phyloP scores from a whole-genome alignment of 2,113 vertebrate species.

The Corythoichthys haematopterus region DNA sequence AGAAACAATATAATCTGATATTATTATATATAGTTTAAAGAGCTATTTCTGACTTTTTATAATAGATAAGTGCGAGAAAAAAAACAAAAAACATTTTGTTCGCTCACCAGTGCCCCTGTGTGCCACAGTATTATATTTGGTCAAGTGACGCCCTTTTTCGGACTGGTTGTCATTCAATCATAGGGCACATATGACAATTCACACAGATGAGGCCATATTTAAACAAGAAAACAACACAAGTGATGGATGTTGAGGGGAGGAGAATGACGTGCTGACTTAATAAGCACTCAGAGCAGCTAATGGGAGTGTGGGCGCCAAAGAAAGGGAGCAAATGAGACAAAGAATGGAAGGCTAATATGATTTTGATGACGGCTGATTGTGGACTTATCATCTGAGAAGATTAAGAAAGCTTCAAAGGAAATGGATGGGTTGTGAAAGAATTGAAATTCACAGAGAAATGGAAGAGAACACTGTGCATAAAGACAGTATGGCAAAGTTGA shows the following conservation, averaged over 20 bases:
- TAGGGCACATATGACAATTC: not conserved
- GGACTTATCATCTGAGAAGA: not conserved
- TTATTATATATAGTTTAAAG: no score
- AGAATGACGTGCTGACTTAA: constrained; percentile 63
- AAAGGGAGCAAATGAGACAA: constrained; percentile 40
- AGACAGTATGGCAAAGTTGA: not conserved
- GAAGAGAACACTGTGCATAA: not conserved
- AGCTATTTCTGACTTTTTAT: no score
- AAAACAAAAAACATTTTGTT: no score
- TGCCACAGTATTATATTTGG: no score
- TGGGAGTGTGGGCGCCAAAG: constrained; percentile 53
- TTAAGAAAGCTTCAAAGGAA: not conserved
- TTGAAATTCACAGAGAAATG: not conserved
- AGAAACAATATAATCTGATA: no score
- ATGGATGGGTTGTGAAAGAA: not conserved
- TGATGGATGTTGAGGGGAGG: constrained; percentile 36
- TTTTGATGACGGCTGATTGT: constrained; percentile 30
- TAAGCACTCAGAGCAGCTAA: constrained; percentile 62
- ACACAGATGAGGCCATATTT: not conserved
- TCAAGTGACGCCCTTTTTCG: no score
- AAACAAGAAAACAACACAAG: constrained; percentile 3
- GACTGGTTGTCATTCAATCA: no score
- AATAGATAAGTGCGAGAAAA: no score
- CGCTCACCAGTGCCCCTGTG: no score
- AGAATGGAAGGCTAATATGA: constrained; percentile 25